These are phyloP conservation scores for Andinoacara biseriatus DNA, from an alignment of 2,113 vertebrate species.

Conservation along the genomic window DNA sequence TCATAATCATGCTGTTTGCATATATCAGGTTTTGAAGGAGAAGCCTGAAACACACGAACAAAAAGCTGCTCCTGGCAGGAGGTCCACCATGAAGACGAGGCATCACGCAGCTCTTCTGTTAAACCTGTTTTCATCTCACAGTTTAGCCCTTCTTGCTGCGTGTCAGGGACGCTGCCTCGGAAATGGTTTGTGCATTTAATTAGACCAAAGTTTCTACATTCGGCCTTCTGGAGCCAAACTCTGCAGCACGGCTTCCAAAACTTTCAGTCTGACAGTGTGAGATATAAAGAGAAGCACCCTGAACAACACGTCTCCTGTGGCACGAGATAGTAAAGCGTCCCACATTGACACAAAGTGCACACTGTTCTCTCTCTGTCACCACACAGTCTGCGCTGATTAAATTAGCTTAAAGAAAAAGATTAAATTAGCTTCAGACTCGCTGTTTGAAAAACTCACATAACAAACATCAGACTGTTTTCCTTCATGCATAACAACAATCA, in stretches of 20 bases:
- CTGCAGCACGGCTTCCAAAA: constrained; percentile 6
- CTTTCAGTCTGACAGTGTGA: constrained; percentile 8
- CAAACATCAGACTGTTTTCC: neutral
- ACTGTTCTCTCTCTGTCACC: neutral
- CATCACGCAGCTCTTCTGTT: neutral
- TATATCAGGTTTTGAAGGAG: neutral
- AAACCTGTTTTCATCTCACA: neutral
- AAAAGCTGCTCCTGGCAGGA: neutral
- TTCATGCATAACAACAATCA: neutral
- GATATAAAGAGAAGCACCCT: constrained; percentile 22
- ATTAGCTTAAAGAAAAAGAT: constrained; percentile 6
- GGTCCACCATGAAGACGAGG: neutral
- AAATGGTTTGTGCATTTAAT: neutral
- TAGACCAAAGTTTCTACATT: neutral
- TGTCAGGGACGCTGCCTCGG: neutral
- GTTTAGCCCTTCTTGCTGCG: neutral
- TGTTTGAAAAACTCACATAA: constrained; percentile 7
- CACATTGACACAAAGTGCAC: constrained; percentile 19
- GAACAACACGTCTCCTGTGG: constrained; percentile 26
- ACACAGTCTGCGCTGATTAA: constrained; percentile 11
- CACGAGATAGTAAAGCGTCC: constrained; percentile 4
- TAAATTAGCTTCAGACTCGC: neutral
- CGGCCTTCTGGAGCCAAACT: neutral
- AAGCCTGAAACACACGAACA: neutral
- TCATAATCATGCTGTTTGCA: neutral